Evolutionary conservation across 2,797 vertebrate genomes (phyloP).

Genomic region (Tadarida brasiliensis): DNA sequence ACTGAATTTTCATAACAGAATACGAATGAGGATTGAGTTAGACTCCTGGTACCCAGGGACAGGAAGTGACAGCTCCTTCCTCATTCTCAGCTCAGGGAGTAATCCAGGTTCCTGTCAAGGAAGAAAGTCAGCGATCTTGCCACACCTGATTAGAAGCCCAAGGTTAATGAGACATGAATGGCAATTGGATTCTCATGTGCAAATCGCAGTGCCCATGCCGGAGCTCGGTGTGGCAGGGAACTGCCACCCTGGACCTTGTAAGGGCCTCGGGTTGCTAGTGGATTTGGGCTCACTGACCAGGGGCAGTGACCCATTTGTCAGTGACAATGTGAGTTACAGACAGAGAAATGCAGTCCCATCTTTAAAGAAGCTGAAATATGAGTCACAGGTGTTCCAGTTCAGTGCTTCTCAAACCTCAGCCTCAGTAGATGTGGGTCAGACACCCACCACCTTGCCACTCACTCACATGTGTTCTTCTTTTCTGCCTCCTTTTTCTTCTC

Average conservation of each 20-base stretch:
- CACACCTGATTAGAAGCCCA: neutral
- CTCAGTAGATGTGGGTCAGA: neutral
- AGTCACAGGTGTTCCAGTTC: neutral
- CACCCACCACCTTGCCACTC: neutral
- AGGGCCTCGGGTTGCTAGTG: neutral
- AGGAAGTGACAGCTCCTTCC: constrained; percentile 36
- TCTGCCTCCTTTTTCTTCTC: neutral
- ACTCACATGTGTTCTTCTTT: neutral
- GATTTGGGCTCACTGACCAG: neutral
- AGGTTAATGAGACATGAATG: neutral
- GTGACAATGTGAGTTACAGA: neutral
- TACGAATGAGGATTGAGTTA: neutral
- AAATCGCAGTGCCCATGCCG: fast-evolving
- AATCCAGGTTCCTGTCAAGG: constrained; percentile 6
- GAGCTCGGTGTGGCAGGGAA: neutral
- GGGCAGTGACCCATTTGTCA: neutral
- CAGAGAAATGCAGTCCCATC: neutral
- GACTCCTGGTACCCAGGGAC: neutral
- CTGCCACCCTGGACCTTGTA: fast-evolving
- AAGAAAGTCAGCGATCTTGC: neutral
- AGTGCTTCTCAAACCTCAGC: neutral
- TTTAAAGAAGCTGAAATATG: neutral
- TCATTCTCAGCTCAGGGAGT: neutral
- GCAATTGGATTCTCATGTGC: neutral
- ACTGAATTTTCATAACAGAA: neutral